Evolutionary conservation across 2,113 vertebrate species (phyloP).

Genomic region (Chionis minor): DNA sequence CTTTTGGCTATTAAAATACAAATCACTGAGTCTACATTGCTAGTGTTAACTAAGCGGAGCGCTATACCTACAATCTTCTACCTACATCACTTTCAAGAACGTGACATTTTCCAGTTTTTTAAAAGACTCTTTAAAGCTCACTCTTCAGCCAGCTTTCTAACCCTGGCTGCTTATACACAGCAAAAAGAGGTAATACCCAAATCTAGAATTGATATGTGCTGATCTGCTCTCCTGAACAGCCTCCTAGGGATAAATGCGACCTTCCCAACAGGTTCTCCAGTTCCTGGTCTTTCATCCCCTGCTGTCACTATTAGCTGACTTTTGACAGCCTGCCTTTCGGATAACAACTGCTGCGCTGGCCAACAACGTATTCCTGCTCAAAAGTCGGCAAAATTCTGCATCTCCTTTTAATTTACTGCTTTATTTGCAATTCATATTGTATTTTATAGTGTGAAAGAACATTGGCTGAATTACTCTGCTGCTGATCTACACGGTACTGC

Average conservation of each 20-base stretch:
- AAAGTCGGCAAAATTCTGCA: background rate
- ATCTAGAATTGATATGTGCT: background rate
- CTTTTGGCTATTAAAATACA: background rate
- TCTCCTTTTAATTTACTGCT: background rate
- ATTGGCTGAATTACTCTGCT: too few species aligned
- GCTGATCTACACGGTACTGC: background rate
- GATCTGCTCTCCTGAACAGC: background rate
- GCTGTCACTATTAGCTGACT: background rate
- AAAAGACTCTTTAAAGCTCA: background rate
- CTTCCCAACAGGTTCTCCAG: accelerated
- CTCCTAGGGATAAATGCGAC: accelerated
- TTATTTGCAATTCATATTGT: background rate
- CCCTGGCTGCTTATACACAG: background rate
- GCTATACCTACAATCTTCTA: too few species aligned
- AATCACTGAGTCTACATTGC: background rate
- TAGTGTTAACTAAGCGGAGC: too few species aligned
- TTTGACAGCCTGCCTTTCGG: background rate
- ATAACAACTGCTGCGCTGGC: background rate
- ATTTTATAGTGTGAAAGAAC: background rate
- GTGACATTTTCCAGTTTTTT: background rate
- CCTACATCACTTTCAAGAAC: background rate
- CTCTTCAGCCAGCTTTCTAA: background rate
- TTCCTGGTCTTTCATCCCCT: background rate
- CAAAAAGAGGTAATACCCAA: background rate
- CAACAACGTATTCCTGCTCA: background rate